Conservation (phyloP, 2,113 vertebrate species). For the Zosterops lateralis region DNA sequence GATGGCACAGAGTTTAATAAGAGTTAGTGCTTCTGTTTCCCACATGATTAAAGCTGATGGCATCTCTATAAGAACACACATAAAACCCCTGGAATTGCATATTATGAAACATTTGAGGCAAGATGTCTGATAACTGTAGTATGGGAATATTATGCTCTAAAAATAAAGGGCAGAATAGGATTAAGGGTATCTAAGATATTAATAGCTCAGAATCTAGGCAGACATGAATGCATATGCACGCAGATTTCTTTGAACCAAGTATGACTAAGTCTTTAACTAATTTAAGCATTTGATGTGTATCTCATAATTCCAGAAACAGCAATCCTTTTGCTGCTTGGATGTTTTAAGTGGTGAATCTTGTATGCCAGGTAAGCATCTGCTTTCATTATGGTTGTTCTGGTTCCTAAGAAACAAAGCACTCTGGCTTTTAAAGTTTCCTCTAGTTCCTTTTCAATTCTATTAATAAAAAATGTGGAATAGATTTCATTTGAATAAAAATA, state of each 20-base stretch:
- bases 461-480: neutral
- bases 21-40: neutral
- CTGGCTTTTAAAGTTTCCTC: neutral
- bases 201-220: neutral
- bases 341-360: neutral
- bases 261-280: neutral
- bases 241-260: neutral
- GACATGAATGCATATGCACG: neutral
- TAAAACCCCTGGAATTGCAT: neutral
- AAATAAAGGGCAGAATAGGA: neutral
- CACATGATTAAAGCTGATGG: neutral
- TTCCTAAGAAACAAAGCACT: neutral
- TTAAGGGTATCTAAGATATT: neutral
- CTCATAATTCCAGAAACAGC: neutral
- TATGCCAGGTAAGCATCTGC: neutral
- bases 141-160: neutral
- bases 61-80: neutral
- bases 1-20: neutral
- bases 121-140: neutral
- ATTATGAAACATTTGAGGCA: neutral
- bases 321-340: neutral
- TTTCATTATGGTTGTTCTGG: neutral
- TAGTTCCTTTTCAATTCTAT: neutral
- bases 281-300: neutral
- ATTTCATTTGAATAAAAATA: neutral